Conservation (phyloP, 2,113 vertebrate genomes). For the Corythornis madagascariensis region DNA sequence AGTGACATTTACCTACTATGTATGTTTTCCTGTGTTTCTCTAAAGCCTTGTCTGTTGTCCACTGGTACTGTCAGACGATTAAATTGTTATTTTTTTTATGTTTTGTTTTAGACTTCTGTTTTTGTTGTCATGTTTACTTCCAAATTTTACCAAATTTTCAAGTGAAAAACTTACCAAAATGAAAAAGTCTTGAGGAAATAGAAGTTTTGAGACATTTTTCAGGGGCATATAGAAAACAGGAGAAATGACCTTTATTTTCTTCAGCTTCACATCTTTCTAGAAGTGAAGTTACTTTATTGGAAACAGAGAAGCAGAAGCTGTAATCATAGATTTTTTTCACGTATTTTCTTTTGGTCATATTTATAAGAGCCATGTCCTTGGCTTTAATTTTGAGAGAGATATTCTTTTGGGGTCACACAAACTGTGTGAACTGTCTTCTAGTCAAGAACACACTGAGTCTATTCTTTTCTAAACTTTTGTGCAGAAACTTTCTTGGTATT, state of each 20-base stretch:
- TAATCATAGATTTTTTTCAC: not conserved
- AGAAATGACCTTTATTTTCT: not conserved
- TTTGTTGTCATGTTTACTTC: conserved; percentile 7
- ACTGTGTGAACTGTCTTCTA: not conserved
- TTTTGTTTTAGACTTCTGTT: not conserved
- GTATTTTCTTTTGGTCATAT: not conserved
- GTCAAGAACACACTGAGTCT: not conserved
- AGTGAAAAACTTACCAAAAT: not conserved
- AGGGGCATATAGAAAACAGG: not conserved
- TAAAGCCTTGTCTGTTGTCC: not conserved
- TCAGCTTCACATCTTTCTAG: not conserved
- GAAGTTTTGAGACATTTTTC: not conserved
- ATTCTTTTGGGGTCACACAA: not conserved
- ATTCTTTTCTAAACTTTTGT: not conserved
- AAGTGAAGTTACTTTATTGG: not conserved
- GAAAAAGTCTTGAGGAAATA: not conserved
- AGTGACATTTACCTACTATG: not conserved
- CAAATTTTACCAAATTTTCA: no score
- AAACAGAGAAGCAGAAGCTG: not conserved
- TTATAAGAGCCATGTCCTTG: not conserved
- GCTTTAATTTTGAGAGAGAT: not conserved
- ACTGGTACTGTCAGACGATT: not conserved
- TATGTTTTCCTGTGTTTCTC: not conserved
- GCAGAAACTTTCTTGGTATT: not conserved
- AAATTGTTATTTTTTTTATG: not conserved